Evolutionary conservation across 2,797 vertebrate species (phyloP), one percentile per base, ranked within the genome.

Genomic region (Syngnathus acus): DNA sequence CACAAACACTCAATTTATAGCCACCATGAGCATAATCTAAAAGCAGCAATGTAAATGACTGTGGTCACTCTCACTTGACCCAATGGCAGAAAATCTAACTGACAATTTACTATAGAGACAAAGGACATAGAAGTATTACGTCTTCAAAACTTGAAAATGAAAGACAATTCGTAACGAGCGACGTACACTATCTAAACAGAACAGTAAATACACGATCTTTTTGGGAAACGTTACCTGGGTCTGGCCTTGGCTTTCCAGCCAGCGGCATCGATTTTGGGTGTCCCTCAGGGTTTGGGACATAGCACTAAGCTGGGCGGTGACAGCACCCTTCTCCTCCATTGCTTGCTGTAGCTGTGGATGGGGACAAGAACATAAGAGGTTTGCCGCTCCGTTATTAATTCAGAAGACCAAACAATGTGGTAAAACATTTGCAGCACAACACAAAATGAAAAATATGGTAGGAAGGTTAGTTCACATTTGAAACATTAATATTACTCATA

Each of bases 251-350:
- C 74, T 88, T 65, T 95, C 91, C 71, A 95, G 88, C 76, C 87
- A 89, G 40, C 91, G 80, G 72, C 93, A 94, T 53, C 86, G 92
- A 42, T 85, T 89, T 65, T 96, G 94, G 16, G 87, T 90, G 62
- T 95, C 94, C 72, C 89, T 90, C 50, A 95, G 84, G 6, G 90
- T 90, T 68, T 94, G 94, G 1, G 93, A 93, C 2, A 94, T 84
- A 0, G 82, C 68, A 72, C 90, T 93, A 67, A 95, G 66, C 78
- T 95, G 94, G 67, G 87, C 82, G 10, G 89, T 84, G 17, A 93
- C 75, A 0, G 85, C 69, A 7, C 76, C 78, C 66, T 93, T 95
- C 85, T 95, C 94, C 76, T 95, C 91, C 47, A 86, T 68, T 0
- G 86, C 79, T 81, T 93, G 93, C 82, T 93, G 86, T 57, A 92